Evolutionary conservation across 2,113 vertebrate species (phyloP), one percentile per base, ranked within the genome.

Genomic region (Carassius carassius): DNA sequence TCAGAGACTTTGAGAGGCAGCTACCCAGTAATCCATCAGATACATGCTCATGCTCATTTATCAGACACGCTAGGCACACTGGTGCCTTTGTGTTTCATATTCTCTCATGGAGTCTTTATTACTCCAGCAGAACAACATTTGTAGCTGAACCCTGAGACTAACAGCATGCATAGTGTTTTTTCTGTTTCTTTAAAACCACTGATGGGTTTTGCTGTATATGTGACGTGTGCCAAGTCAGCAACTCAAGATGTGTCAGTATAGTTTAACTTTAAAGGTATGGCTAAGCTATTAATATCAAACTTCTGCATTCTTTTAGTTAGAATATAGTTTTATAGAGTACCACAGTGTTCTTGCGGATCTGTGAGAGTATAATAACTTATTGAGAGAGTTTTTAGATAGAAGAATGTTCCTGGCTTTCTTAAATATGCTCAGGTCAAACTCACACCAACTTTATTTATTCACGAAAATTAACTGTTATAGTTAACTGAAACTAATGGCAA

Each of bases 21-120:
- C 3, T 63, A 60, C 76, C 70, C 56, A 62, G 54, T 85, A 89
- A 86, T 81, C 83, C 80, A 35, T 90, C 79, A 82, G 78, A 47
- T 8, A 41, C 25, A n/a, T 60, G 37, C 17, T 14, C 41, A 17
- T 76, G 44, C 76, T 85, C 83, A 89, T 86, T 81, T 76, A 83
- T 89, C 86, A 84, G 75, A 60, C 35, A 44, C 3, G 12, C 63
- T 56, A 35, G 69, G 51, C n/a, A 17, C 2, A 17, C 49, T 63
- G 58, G 37, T 47, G 58, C 58, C 5, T 70, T 51, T 81, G 29
- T 23, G 37, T 81, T 70, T 82, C 23, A 35, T 72, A 29, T 69
- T 63, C 16, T n/a, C 41, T 37, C 29, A 70, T 54, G 10, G n/a
- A 73, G 19, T 67, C 62, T 70, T 78, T 60, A 37, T 78, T 60